Percentiles rank a stretch among this genome's conserved stretches.
Conservation (phyloP, 2,113 vertebrate species). For the human region DNA sequence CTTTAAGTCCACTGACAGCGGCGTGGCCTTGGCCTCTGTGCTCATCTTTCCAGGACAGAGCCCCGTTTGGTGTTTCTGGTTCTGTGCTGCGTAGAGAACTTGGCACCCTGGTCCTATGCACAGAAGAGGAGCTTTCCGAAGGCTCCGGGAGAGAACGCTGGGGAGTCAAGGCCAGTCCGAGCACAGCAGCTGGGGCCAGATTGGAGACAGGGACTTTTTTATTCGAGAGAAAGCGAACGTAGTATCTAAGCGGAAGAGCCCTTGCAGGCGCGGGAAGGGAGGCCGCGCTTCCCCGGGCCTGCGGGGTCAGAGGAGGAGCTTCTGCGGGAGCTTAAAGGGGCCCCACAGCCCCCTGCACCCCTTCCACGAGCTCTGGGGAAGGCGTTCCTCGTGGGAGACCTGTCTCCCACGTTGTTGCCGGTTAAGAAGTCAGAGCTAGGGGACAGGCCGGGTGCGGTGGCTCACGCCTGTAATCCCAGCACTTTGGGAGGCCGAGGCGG, state of each 20-base stretch:
- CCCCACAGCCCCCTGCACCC: neutral
- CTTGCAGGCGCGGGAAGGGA: neutral
- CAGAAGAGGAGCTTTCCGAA: neutral
- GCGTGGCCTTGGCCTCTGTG: neutral
- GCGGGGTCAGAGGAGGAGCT: no score
- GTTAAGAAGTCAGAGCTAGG: no score
- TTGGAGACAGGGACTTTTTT: neutral
- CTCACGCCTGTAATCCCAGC: no score
- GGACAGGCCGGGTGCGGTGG: fast-evolving
- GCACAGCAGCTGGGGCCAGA: neutral
- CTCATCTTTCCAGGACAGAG: neutral
- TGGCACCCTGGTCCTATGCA: no score
- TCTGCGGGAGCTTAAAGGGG: neutral
- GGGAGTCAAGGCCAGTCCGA: no score
- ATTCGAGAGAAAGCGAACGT: neutral
- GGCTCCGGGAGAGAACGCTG: no score
- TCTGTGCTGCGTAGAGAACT: neutral
- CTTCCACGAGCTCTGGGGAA: neutral
- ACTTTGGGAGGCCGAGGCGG: no score
- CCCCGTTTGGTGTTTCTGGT: neutral
- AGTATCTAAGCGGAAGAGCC: neutral
- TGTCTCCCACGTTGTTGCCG: neutral
- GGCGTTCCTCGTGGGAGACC: neutral
- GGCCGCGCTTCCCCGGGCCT: no score
- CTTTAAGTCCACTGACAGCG: neutral